Base-by-base conservation (phyloP, 2,888 invertebrate species). In the Ditula angustiorana region DNA sequence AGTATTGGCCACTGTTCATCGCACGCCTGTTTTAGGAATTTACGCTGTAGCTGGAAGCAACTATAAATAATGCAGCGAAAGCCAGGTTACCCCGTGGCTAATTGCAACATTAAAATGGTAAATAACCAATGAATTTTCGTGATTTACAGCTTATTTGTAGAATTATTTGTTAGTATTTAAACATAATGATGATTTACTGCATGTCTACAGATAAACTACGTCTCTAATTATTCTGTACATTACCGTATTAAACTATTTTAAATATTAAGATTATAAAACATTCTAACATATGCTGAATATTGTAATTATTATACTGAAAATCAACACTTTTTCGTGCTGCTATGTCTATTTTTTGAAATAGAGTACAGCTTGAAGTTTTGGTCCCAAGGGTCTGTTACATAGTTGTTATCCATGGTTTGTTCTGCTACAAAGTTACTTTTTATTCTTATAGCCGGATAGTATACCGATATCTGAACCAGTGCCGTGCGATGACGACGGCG, bases 91-190 rank as follows among this genome's bases (percentile, higher is more conserved):
- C 91, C 92, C 50, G 82, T 85, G 23, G 82, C 86, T 8, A 90
- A 88, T 74, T 92, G 90, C 78, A 87, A 78, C 73, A 91, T 92
- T 60, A 91, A 89, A 82, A 84, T 91, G 90, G 92, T 92, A 88
- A 82, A 66, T 76, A 69, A 63, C 35, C 52, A 49, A 47, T 24
- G 35, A 59, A 19, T 21, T 16, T 37, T 37, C 58, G 4, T 52
- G 21, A 41, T 50, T 56, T 33, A 19, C 10, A 41, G 28, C 21
- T 37, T 5, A 44, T 33, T 24, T 26, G 13, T 41, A 41, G 10
- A 19, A 44, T 30, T 33, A 10, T 21, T 33, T 5, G 16, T 2
- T 47, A 49, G 16, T 26, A 16, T 49, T 2, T 23, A n/a, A n/a
- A 46, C 11, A 10, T 1, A 21, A 24, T n/a, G n/a, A 46, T 19